Conservation (phyloP, 1,140 invertebrate species). For the Macrotrachela quadricornifera region DNA sequence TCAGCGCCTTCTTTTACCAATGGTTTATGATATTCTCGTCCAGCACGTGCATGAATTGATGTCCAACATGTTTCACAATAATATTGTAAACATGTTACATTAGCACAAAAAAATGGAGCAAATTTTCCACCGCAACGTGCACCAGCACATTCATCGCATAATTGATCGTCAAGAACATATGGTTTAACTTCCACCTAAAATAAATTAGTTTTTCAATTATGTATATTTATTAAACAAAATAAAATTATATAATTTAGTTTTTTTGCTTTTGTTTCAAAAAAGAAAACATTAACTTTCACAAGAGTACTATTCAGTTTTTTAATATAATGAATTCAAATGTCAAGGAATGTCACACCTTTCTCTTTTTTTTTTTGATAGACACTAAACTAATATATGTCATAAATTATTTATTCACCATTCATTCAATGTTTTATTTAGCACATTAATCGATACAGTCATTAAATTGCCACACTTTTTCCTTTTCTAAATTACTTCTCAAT, state of each 20-base stretch:
- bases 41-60: constrained; percentile 81
- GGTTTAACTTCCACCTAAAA: constrained; percentile 78
- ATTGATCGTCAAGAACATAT: constrained; percentile 95
- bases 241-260: neutral
- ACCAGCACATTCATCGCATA: constrained; percentile 97
- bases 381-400: too few species aligned
- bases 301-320: too few species aligned
- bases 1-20: constrained; percentile 95
- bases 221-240: neutral
- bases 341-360: too few species aligned
- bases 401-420: too few species aligned
- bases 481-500: too few species aligned
- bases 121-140: constrained; percentile 86
- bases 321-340: too few species aligned
- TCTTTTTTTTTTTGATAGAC: too few species aligned
- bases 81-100: constrained; percentile 93
- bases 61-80: constrained; percentile 99
- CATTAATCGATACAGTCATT: too few species aligned
- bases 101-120: constrained; percentile 96
- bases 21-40: constrained; percentile 91
- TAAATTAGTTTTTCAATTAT: neutral
- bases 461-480: too few species aligned
- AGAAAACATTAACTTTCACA: too few species aligned
- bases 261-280: neutral
- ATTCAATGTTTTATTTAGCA: too few species aligned